A percentile compares a stretch with the other conserved stretches of the same genome.
Evolutionary conservation across 2,113 vertebrate genomes (phyloP).

Genomic region (Opisthocomus hoazin): DNA sequence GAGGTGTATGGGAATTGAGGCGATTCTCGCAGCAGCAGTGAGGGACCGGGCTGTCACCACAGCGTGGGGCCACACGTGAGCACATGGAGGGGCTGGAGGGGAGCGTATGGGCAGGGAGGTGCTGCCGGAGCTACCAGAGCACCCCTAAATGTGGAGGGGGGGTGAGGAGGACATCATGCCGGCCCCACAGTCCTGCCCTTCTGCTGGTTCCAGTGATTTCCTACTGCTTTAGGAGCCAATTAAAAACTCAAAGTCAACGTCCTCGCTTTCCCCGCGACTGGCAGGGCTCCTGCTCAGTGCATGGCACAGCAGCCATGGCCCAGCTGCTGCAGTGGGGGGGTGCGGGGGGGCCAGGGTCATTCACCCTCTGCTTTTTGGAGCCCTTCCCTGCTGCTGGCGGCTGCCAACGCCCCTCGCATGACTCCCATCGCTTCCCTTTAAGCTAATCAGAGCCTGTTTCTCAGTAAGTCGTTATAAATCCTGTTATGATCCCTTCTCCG

Average conservation of each 20-base stretch:
- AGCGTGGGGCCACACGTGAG: not conserved
- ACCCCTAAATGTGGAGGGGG: not conserved
- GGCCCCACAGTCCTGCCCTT: not conserved
- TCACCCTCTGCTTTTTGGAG: not conserved
- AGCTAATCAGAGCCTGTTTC: not conserved
- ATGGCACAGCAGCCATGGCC: not conserved
- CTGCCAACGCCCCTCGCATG: not conserved
- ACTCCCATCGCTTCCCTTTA: not conserved
- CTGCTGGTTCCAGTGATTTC: not conserved
- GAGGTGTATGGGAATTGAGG: not conserved
- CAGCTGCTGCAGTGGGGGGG: not conserved
- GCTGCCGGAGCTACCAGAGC: not conserved
- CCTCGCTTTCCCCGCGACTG: not conserved
- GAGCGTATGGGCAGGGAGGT: not conserved
- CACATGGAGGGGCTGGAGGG: not conserved
- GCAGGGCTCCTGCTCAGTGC: not conserved
- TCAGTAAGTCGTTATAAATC: not conserved
- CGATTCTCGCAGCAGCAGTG: not conserved
- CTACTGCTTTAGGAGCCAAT: not conserved
- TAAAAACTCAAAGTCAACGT: not conserved
- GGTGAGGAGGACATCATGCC: not conserved
- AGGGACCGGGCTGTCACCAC: not conserved
- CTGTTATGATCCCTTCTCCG: not conserved
- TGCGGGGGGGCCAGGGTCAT: rapidly evolving
- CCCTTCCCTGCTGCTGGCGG: not conserved